These are phyloP conservation scores for Polypterus bichir DNA, from an alignment of 2,113 vertebrate genomes.

Conservation along the genomic window DNA sequence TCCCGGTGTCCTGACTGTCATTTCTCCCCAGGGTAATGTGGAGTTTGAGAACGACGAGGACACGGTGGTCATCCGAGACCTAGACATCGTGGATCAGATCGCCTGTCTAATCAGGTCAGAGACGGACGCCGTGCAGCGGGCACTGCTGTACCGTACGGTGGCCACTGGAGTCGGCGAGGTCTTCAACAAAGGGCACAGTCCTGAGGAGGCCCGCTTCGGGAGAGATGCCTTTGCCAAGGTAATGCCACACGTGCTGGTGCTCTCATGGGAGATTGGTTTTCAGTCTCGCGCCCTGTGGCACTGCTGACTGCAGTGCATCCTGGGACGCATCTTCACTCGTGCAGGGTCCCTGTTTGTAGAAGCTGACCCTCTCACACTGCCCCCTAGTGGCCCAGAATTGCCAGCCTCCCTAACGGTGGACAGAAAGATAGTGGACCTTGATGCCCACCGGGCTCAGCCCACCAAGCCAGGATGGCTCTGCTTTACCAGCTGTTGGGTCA, in stretches of 20 bases:
- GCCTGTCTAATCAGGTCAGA: conserved; percentile 50
- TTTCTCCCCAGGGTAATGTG: conserved; percentile 60
- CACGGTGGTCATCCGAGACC: conserved; percentile 31
- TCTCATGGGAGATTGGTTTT: no score
- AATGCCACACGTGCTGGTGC: background rate
- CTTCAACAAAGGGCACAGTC: conserved; percentile 71
- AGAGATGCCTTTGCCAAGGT: conserved; percentile 85
- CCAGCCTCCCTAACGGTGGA: no score
- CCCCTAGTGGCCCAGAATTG: no score
- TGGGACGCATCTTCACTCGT: background rate
- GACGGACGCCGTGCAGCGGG: conserved; percentile 29
- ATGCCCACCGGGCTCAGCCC: no score
- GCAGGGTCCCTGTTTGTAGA: background rate
- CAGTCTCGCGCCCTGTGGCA: no score
- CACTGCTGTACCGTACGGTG: conserved; percentile 68
- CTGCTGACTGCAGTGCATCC: no score
- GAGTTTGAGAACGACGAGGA: conserved; percentile 52
- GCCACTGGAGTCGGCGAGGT: conserved; percentile 74
- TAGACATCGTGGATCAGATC: conserved; percentile 34
- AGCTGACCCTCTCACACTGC: no score
- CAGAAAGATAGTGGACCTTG: no score
- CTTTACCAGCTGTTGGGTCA: no score
- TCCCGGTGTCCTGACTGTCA: background rate
- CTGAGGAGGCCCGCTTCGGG: conserved; percentile 66
- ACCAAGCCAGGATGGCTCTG: no score